Conservation (phyloP, 2,888 invertebrate species). For the Diadromus collaris region DNA sequence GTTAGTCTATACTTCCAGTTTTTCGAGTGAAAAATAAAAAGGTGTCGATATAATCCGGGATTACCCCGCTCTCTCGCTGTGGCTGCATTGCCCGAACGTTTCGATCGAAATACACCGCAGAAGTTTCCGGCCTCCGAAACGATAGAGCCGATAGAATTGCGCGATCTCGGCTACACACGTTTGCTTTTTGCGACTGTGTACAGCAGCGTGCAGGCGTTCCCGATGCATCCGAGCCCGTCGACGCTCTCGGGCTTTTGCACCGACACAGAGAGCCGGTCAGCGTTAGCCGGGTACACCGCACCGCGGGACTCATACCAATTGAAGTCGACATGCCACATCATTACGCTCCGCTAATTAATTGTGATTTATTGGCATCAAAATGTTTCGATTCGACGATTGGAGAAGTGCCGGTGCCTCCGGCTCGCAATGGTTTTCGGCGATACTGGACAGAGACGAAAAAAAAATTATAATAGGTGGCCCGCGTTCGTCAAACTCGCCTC, state of each 20-base stretch:
- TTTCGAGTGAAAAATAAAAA: too few relatives aligned
- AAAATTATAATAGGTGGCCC: background rate
- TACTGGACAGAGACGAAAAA: background rate
- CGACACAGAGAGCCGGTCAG: constrained; percentile 22
- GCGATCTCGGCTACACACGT: constrained; percentile 39
- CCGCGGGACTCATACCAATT: constrained; percentile 75
- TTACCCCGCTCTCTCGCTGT: background rate
- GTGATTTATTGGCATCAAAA: constrained; percentile 79
- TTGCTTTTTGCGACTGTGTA: constrained; percentile 27
- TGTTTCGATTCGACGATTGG: constrained; percentile 58
- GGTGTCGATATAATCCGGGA: too few relatives aligned
- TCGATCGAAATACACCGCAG: background rate
- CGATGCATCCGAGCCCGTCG: constrained; percentile 58
- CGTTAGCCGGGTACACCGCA: constrained; percentile 46
- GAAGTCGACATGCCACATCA: constrained; percentile 79
- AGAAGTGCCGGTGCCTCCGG: constrained; percentile 6
- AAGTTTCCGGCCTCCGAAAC: constrained; percentile 3
- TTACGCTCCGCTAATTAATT: constrained; percentile 79
- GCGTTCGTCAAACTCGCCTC: background rate
- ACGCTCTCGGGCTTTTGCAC: constrained; percentile 39
- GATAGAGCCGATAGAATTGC: constrained; percentile 21
- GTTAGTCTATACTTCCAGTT: too few relatives aligned
- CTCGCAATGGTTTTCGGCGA: background rate
- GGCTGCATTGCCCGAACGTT: background rate
- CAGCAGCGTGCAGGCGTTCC: background rate